phyloP scores from a whole-genome alignment of 2,797 vertebrate genomes.

The Clarias pachynema region DNA sequence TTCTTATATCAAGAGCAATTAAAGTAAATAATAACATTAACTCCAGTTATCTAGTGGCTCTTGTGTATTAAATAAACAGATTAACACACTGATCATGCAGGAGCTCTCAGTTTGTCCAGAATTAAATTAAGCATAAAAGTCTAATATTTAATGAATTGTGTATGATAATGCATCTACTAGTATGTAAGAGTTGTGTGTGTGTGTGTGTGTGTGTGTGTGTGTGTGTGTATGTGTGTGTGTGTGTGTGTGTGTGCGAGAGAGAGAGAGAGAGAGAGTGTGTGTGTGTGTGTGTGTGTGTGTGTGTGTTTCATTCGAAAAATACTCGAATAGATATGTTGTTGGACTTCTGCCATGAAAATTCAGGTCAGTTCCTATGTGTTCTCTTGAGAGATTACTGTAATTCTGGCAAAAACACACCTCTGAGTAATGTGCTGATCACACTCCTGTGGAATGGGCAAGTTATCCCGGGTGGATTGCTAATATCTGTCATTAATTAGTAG shows the following conservation, averaged over 20 bases:
- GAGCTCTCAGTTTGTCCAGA: not conserved
- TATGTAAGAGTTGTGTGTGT: not conserved
- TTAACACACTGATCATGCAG: not conserved
- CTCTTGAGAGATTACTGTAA: conserved; percentile 4
- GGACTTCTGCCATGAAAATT: not conserved
- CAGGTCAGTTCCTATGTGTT: conserved; percentile 10
- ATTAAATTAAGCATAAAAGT: not conserved
- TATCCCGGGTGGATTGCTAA: not conserved
- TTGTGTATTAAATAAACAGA: not conserved
- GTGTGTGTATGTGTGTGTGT: not conserved
- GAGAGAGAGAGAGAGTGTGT: not conserved
- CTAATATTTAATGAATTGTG: not conserved
- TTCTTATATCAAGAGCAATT: conserved; percentile 27
- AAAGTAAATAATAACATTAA: too few species aligned
- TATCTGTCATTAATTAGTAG: not conserved
- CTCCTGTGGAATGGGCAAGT: not conserved
- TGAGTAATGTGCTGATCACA: conserved; percentile 10
- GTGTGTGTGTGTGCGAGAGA: not conserved
- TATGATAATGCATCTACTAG: not conserved
- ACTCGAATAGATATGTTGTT: not conserved
- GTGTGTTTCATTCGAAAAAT: not conserved
- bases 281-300: not conserved
- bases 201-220: not conserved
- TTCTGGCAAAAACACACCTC: conserved; percentile 16
- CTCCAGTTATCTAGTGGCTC: too few species aligned